Conservation (phyloP, 2,797 vertebrate genomes). For the Eremophila alpestris region DNA sequence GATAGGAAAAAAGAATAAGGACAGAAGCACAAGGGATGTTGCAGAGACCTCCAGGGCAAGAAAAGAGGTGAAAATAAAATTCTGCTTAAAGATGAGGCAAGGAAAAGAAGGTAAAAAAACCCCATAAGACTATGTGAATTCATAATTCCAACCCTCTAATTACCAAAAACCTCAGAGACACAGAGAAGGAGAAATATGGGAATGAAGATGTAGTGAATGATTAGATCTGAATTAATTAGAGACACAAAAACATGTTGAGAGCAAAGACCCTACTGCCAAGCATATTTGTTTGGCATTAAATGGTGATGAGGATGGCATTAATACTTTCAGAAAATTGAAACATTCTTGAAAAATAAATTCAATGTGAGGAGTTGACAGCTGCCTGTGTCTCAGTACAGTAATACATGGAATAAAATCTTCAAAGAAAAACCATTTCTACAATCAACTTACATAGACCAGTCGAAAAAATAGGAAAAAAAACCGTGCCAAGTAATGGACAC, state of each 20-base stretch:
- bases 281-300: not conserved
- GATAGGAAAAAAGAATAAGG: constrained; percentile 21
- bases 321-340: not conserved
- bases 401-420: not conserved
- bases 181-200: not conserved
- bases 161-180: constrained; percentile 29
- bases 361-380: not conserved
- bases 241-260: constrained; percentile 22
- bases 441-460: not conserved
- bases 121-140: not conserved
- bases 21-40: constrained; percentile 15
- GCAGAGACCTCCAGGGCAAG: constrained; percentile 38
- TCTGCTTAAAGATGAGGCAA: constrained; percentile 42
- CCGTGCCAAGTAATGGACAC: not conserved
- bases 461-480: not conserved
- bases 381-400: not conserved
- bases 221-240: constrained; percentile 50
- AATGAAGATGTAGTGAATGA: constrained; percentile 53
- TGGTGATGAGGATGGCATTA: not conserved
- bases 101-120: not conserved
- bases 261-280: not conserved
- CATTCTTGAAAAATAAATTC: not conserved
- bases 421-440: not conserved
- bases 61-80: constrained; percentile 48
- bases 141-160: constrained; percentile 29